Evolutionary conservation across 2,888 invertebrate species (phyloP).

Genomic region (Gastracanthus pulcherrimus): DNA sequence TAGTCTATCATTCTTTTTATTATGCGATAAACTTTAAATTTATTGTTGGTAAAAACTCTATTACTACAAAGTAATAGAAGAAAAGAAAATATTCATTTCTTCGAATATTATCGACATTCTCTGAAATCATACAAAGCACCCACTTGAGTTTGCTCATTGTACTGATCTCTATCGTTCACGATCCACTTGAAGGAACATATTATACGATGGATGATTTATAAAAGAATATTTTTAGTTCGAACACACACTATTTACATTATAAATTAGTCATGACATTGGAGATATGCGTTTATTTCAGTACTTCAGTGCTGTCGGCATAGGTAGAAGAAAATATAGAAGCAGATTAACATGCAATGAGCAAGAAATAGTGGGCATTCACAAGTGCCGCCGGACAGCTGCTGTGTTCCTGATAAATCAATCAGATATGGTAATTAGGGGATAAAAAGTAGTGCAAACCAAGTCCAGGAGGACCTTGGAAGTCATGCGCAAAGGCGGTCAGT

Average conservation of each 20-base stretch:
- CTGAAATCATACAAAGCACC: background rate
- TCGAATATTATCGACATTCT: background rate
- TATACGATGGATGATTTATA: background rate
- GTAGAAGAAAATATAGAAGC: no score
- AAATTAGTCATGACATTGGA: background rate
- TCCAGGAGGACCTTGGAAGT: constrained; percentile 14
- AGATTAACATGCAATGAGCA: background rate
- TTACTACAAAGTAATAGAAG: background rate
- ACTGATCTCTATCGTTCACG: background rate
- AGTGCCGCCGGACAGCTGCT: background rate
- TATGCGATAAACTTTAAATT: no score
- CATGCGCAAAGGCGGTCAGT: constrained; percentile 22
- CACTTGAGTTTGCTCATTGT: background rate
- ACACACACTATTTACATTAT: no score
- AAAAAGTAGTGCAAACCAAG: constrained; percentile 8
- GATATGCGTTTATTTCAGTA: background rate
- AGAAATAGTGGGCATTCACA: background rate
- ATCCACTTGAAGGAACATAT: background rate
- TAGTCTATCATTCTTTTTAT: no score
- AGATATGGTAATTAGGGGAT: constrained; percentile 19
- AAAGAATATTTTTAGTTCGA: background rate
- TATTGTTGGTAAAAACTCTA: no score
- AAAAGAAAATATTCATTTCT: background rate
- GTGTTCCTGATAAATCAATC: constrained; percentile 34
- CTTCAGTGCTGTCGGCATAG: background rate